Evolutionary conservation across 2,888 invertebrate species (phyloP), one percentile per base, ranked within the genome.

Genomic region (Nymphalis urticae): DNA sequence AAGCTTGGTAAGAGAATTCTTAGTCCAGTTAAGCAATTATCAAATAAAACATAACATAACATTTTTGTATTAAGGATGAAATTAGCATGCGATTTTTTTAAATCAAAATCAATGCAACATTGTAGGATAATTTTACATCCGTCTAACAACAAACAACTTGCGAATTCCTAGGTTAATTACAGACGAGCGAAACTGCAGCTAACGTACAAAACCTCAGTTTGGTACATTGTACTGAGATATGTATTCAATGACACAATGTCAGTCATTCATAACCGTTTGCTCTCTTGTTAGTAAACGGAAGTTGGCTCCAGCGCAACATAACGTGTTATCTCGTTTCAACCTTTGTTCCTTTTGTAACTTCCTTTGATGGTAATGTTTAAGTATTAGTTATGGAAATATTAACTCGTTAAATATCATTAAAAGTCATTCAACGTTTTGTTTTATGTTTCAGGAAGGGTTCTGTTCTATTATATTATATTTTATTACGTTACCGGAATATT

Each of bases 291-390:
- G 69, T 71, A 60, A 74, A 73, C 77, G 79, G 78, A 79, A 79
- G 79, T 79, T 79, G 75, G 75, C 76, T 68, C 50, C 63, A 76
- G 75, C 73, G 73, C 72, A 69, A 62, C 58, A 68, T 56, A 74
- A 77, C 76, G 73, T 70, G 74, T 75, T 76, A 76, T 79, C 79
- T 79, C 75, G 72, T 53, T 62, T 66, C 75, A 75, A 70, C 73
- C 74, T 76, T 78, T 78, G 78, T 79, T 77, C 76, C 72, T 66
- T 56, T 76, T 75, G 69, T 58, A 19, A 75, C 76, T 79, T 78
- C 75, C 78, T 75, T 74, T 75, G 59, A 64, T 67, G 65, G 63
- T 54, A 56, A 66, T 59, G 58, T 58, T 42, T 58, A 58, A 58
- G 58, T 58, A 13, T 58, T 58, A 19, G 42, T 58, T 58, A 58